A percentile compares a stretch with the other conserved stretches of the same genome.
These are phyloP conservation scores for Latrodectus elegans DNA, from an alignment of 2,888 invertebrate species.

Conservation along the genomic window DNA sequence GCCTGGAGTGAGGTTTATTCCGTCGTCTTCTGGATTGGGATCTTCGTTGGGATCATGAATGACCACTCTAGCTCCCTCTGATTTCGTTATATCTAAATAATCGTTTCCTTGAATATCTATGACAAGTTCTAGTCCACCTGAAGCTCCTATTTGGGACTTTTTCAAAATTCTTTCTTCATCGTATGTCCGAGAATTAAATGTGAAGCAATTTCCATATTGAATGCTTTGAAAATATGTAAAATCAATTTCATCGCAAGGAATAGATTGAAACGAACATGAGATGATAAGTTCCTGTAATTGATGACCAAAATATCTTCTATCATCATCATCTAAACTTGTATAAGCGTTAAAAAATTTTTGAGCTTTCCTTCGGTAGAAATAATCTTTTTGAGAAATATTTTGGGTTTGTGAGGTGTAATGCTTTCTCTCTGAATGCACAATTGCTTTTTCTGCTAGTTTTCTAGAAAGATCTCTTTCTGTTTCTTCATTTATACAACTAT, in stretches of 20 bases:
- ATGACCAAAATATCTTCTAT: slow-evolving; percentile 8
- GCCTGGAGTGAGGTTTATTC: slow-evolving; percentile 31
- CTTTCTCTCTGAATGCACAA: no score
- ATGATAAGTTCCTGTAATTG: not conserved
- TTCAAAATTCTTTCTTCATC: not conserved
- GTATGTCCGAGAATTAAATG: slow-evolving; percentile 7
- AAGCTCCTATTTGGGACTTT: not conserved
- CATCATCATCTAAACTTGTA: not conserved
- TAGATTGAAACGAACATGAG: slow-evolving; percentile 23
- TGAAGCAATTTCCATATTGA: slow-evolving; percentile 48
- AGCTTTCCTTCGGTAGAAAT: no score
- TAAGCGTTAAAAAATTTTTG: not conserved
- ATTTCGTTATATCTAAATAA: slow-evolving; percentile 65
- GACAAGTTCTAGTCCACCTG: slow-evolving; percentile 63
- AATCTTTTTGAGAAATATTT: not conserved
- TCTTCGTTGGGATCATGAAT: slow-evolving; percentile 67
- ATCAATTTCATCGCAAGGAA: not conserved
- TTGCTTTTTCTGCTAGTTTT: no score
- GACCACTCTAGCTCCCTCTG: slow-evolving; percentile 66
- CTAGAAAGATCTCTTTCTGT: no score
- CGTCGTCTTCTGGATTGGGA: slow-evolving; percentile 29
- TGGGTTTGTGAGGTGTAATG: no score
- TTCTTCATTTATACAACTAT: not conserved
- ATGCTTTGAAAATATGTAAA: slow-evolving; percentile 21
- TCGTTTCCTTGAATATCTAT: slow-evolving; percentile 58